Percentiles rank a stretch among this genome's conserved stretches.
phyloP scores from a whole-genome alignment of 2,888 invertebrate species.

The Melanostoma scalare region DNA sequence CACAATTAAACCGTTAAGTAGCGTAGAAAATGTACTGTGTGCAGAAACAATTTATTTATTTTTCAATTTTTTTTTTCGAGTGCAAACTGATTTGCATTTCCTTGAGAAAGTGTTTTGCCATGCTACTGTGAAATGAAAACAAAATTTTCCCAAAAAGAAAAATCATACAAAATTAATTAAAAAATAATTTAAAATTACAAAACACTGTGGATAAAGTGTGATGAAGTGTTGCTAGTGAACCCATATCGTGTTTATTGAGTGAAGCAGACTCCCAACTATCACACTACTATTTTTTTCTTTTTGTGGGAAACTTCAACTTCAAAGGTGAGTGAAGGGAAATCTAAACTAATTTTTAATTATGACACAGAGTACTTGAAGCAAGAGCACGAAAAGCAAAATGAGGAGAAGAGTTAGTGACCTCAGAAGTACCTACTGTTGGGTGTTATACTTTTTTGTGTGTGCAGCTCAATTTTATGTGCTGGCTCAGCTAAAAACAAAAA shows the following conservation, averaged over 20 bases:
- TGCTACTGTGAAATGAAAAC: slow-evolving; percentile 28
- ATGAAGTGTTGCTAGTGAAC: slow-evolving; percentile 18
- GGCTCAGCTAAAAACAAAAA: slow-evolving; percentile 25
- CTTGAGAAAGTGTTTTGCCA: slow-evolving; percentile 65
- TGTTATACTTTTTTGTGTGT: slow-evolving; percentile 39
- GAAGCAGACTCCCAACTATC: slow-evolving; percentile 57
- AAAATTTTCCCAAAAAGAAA: slow-evolving; percentile 41
- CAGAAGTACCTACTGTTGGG: slow-evolving; percentile 31
- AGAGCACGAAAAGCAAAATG: neutral
- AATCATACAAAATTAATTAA: slow-evolving; percentile 1
- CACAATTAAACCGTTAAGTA: slow-evolving; percentile 61
- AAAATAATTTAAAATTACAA: slow-evolving; percentile 11
- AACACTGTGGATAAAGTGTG: slow-evolving; percentile 44
- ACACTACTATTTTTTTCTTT: slow-evolving; percentile 9
- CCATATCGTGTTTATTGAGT: slow-evolving; percentile 31
- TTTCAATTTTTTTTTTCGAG: slow-evolving; percentile 14
- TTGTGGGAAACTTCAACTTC: slow-evolving; percentile 45
- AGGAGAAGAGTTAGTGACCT: slow-evolving; percentile 46
- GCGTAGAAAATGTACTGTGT: slow-evolving; percentile 47
- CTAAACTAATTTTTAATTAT: slow-evolving; percentile 66
- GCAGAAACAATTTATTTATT: slow-evolving; percentile 48
- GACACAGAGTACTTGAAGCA: slow-evolving; percentile 26
- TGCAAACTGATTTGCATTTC: slow-evolving; percentile 57
- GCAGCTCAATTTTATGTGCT: slow-evolving; percentile 12
- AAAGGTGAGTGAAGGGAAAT: slow-evolving; percentile 60